Conservation (phyloP, 2,797 vertebrate genomes). For the Harpagifer antarcticus region DNA sequence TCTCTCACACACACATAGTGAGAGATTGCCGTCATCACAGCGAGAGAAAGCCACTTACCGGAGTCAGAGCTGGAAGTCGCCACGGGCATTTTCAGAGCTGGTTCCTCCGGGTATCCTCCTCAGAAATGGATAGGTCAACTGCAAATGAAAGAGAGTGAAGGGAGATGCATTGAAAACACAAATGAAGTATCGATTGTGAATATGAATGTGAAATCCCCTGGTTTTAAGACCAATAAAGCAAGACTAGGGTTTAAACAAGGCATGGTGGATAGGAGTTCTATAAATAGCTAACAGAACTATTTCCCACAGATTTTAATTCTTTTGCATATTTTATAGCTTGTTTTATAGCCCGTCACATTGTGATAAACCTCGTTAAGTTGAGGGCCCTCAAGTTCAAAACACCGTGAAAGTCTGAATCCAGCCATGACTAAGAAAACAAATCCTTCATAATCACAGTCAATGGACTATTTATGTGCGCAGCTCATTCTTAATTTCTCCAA, state of each 20-base stretch:
- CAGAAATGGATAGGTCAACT: slow-evolving; percentile 69
- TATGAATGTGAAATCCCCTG: slow-evolving; percentile 31
- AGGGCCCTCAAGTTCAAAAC: slow-evolving; percentile 15
- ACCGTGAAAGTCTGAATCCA: slow-evolving; percentile 28
- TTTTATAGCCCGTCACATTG: background rate
- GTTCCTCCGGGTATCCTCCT: slow-evolving; percentile 61
- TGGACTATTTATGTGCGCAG: background rate
- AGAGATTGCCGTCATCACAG: background rate
- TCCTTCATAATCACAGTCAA: slow-evolving; percentile 25
- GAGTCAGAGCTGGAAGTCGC: slow-evolving; percentile 91
- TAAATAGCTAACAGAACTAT: background rate
- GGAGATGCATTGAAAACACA: slow-evolving; percentile 39
- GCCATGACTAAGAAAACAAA: slow-evolving; percentile 35
- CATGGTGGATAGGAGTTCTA: background rate
- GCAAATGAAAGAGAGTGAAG: slow-evolving; percentile 48
- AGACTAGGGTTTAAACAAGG: slow-evolving; percentile 33
- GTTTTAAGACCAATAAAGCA: slow-evolving; percentile 24
- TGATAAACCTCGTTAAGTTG: slow-evolving; percentile 3
- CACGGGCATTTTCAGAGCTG: slow-evolving; percentile 87
- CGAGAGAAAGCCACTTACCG: slow-evolving; percentile 76
- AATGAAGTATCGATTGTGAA: slow-evolving; percentile 43
- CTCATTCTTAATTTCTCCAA: slow-evolving; percentile 37
- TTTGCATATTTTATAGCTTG: slow-evolving; percentile 8
- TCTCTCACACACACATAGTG: background rate
- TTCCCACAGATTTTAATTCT: slow-evolving; percentile 4